These are phyloP conservation scores for Sebastes kiyomatsui DNA, from an alignment of 2,797 vertebrate species.

Conservation along the genomic window DNA sequence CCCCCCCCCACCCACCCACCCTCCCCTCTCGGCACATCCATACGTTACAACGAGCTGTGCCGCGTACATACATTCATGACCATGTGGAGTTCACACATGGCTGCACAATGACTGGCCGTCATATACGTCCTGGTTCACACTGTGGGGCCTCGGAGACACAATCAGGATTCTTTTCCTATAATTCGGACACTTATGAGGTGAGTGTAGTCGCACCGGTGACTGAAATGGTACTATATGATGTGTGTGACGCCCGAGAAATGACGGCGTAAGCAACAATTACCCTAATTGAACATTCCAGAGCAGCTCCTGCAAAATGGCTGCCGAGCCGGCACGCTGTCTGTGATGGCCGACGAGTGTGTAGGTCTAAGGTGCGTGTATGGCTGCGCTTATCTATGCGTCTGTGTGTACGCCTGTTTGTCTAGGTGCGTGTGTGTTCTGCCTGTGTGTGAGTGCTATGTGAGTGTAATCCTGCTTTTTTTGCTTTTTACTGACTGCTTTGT, in stretches of 20 bases:
- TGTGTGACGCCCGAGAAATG: constrained; percentile 16
- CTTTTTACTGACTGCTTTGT: constrained; percentile 54
- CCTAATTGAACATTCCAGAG: constrained; percentile 77
- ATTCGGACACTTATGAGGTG: background rate
- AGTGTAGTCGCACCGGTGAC: background rate
- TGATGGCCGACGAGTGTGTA: constrained; percentile 80
- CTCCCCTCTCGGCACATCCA: background rate
- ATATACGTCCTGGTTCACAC: constrained; percentile 36
- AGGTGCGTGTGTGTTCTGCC: constrained; percentile 5
- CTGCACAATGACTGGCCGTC: constrained; percentile 49
- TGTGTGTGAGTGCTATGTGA: constrained; percentile 33
- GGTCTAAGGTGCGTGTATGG: constrained; percentile 69
- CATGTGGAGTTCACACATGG: constrained; percentile 57
- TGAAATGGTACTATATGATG: background rate
- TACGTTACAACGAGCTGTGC: constrained; percentile 36
- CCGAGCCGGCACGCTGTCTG: constrained; percentile 72
- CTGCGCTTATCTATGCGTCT: constrained; percentile 21
- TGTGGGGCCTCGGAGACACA: constrained; percentile 7
- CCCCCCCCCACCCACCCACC: constrained; percentile 10
- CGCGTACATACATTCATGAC: constrained; percentile 41
- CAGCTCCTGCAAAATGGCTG: constrained; percentile 81
- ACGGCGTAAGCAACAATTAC: constrained; percentile 65
- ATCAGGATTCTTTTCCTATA: background rate
- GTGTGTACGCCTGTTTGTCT: constrained; percentile 30
- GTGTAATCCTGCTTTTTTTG: constrained; percentile 48